These are phyloP conservation scores for Momotus momota DNA, from an alignment of 2,797 vertebrate genomes.

Conservation along the genomic window DNA sequence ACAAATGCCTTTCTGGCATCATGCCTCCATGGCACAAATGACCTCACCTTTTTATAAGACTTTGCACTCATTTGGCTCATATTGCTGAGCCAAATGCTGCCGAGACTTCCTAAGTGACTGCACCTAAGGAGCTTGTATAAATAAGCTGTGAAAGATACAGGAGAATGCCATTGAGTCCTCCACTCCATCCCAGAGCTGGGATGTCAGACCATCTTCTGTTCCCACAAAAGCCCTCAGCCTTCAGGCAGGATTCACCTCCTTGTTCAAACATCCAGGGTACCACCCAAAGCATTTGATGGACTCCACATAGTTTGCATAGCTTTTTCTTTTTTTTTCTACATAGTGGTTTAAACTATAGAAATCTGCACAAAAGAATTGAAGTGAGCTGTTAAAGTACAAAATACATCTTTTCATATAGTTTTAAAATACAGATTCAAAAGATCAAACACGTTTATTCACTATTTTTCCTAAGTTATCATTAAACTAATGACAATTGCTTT, in stretches of 20 bases:
- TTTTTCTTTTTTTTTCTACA: not conserved
- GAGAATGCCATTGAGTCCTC: not conserved
- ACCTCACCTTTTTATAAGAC: not conserved
- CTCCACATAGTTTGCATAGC: not conserved
- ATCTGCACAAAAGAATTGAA: not conserved
- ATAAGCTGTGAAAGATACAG: not conserved
- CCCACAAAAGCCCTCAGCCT: not conserved
- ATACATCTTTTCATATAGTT: not conserved
- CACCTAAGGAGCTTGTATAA: not conserved
- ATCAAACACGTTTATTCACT: not conserved
- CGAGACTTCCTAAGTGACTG: not conserved
- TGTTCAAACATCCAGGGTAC: not conserved
- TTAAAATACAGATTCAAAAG: slow-evolving; percentile 7
- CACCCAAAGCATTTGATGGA: not conserved
- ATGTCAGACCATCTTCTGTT: not conserved
- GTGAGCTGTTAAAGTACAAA: not conserved
- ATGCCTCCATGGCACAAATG: not conserved
- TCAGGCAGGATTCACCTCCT: not conserved
- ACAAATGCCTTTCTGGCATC: not conserved
- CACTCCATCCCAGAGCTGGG: not conserved
- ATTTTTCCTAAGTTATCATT: not conserved
- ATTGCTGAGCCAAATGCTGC: not conserved
- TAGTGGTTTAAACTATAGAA: not conserved
- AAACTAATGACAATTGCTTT: not conserved
- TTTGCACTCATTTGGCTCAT: not conserved